These are phyloP conservation scores for Thamnophis sirtalis DNA, from an alignment of 2,113 vertebrate genomes.

Conservation along the genomic window DNA sequence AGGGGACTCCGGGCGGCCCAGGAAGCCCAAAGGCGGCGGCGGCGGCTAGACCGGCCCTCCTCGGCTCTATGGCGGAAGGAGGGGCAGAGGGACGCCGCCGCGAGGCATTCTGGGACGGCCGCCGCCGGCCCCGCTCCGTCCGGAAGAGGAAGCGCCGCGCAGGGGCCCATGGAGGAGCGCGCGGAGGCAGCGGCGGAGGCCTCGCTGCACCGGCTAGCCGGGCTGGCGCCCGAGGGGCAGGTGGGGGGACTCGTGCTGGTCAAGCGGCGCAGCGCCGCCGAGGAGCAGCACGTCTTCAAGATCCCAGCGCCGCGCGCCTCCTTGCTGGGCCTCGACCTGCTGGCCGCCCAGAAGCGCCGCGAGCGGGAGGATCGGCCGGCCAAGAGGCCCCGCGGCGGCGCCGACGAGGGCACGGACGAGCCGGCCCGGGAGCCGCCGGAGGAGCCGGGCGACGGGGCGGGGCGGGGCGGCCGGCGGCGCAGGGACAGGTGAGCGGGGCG, in stretches of 20 bases:
- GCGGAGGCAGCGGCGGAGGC: conserved; percentile 6
- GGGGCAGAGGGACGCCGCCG: conserved; percentile 58
- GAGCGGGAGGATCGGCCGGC: conserved; percentile 83
- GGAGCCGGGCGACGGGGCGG: conserved; percentile 83
- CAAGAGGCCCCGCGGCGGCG: conserved; percentile 59
- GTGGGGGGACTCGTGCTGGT: conserved; percentile 85
- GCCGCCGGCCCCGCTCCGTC: neutral
- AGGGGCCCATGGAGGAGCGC: neutral
- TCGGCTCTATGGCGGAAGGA: neutral
- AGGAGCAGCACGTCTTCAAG: conserved; percentile 88
- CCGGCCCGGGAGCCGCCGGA: conserved; percentile 77
- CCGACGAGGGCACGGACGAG: neutral
- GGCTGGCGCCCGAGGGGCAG: conserved; percentile 68
- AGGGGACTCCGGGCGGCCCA: neutral
- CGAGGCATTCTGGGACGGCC: conserved; percentile 19
- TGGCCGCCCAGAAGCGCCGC: conserved; percentile 91
- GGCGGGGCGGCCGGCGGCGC: conserved; percentile 77
- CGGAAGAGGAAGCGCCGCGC: neutral
- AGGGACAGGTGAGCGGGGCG: conserved; percentile 40
- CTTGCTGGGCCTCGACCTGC: conserved; percentile 86
- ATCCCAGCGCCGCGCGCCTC: conserved; percentile 89
- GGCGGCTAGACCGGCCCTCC: neutral
- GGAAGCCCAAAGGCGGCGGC: neutral
- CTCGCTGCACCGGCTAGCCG: conserved; percentile 87
- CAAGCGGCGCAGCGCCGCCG: conserved; percentile 76